phyloP scores from a whole-genome alignment of 1,140 invertebrate species.

The Drosophila subpulchrella region DNA sequence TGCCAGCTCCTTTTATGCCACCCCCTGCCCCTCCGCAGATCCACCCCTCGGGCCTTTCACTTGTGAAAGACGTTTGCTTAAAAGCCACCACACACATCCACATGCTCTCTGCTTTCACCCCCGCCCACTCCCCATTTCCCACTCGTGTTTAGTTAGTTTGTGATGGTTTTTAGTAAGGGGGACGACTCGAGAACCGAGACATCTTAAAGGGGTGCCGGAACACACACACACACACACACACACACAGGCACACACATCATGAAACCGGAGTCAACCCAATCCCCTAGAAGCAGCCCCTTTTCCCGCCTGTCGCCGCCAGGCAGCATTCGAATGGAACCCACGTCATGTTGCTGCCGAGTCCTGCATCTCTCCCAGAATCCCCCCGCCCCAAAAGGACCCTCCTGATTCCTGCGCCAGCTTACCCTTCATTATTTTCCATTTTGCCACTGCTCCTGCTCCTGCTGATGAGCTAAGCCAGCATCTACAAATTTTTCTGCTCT shows the following conservation, averaged over 20 bases:
- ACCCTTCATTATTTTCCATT: constrained; percentile 68
- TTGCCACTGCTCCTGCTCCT: constrained; percentile 27
- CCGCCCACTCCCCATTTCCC: not conserved
- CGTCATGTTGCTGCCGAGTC: constrained; percentile 55
- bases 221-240: constrained; percentile 28
- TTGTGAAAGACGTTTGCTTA: constrained; percentile 80
- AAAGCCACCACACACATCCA: constrained; percentile 64
- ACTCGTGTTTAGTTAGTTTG: constrained; percentile 75
- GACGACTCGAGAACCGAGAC: constrained; percentile 57
- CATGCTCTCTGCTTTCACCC: constrained; percentile 15
- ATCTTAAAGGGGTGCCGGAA: constrained; percentile 76
- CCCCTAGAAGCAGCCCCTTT: constrained; percentile 11
- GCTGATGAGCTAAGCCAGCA: constrained; percentile 65
- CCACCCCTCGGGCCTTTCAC: constrained; percentile 68
- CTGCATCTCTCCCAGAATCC: constrained; percentile 8
- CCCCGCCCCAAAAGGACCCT: not conserved
- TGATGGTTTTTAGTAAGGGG: constrained; percentile 76
- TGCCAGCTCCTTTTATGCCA: constrained; percentile 47
- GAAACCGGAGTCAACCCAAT: constrained; percentile 18
- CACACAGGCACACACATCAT: constrained; percentile 10
- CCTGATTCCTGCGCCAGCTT: constrained; percentile 22
- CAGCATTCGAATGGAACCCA: constrained; percentile 77
- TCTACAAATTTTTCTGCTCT: constrained; percentile 71
- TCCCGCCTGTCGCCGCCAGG: constrained; percentile 68
- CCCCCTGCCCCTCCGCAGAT: constrained; percentile 12